Percentiles rank a stretch among this genome's conserved stretches.
phyloP scores from a whole-genome alignment of 2,797 vertebrate species.

The Taenioides sp. region DNA sequence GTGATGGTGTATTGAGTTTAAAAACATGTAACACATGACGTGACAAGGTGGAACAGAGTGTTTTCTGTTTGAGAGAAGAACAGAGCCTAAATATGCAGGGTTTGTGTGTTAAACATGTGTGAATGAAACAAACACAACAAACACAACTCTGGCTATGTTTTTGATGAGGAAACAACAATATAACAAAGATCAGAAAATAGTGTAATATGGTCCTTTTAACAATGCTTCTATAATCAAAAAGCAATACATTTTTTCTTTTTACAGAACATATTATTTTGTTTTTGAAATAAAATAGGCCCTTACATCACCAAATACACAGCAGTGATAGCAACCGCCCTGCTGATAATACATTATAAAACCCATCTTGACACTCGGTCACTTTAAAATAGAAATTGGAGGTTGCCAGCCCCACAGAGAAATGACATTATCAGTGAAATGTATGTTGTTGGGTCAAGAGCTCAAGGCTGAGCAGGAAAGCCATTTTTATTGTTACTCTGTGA shows the following conservation, averaged over 20 bases:
- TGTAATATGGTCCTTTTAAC: too few species aligned
- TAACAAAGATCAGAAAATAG: too few species aligned
- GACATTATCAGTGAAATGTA: slow-evolving; percentile 22
- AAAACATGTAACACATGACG: too few species aligned
- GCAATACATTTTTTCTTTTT: neutral
- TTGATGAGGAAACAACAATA: too few species aligned
- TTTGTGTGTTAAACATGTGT: too few species aligned
- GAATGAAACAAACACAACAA: too few species aligned
- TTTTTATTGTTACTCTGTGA: neutral
- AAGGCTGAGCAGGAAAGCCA: neutral
- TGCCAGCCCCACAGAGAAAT: slow-evolving; percentile 27
- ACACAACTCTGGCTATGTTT: too few species aligned
- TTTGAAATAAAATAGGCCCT: neutral
- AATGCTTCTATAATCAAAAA: slow-evolving; percentile 1
- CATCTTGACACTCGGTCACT: slow-evolving; percentile 15
- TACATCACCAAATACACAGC: neutral
- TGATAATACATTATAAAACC: slow-evolving; percentile 5
- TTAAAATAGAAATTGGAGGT: slow-evolving; percentile 20
- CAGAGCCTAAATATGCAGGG: too few species aligned
- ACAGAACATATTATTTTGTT: neutral
- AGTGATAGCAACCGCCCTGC: neutral
- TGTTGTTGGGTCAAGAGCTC: slow-evolving; percentile 26
- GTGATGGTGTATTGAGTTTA: too few species aligned
- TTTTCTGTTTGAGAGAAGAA: too few species aligned
- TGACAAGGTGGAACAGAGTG: too few species aligned